A percentile compares a stretch with the other conserved stretches of the same genome.
These are phyloP conservation scores for Hoplias malabaricus DNA, from an alignment of 2,113 vertebrate species.

Conservation along the genomic window DNA sequence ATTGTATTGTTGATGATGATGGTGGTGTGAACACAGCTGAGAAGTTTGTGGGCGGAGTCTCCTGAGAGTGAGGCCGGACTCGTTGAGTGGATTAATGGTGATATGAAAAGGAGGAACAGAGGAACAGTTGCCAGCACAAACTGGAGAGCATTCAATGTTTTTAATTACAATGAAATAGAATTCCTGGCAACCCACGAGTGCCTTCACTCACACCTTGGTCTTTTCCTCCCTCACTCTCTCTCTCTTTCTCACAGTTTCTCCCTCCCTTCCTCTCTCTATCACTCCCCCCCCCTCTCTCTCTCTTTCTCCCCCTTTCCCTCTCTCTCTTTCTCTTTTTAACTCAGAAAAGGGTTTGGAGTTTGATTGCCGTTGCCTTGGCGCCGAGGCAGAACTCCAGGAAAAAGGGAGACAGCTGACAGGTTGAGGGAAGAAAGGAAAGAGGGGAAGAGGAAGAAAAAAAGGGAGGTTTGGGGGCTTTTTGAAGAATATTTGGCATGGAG, in stretches of 20 bases:
- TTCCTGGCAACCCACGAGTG: slow-evolving; percentile 31
- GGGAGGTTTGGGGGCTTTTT: neutral
- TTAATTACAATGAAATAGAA: slow-evolving; percentile 52
- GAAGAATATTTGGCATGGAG: slow-evolving; percentile 31
- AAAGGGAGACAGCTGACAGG: slow-evolving; percentile 25
- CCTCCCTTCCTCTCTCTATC: neutral
- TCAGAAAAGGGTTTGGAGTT: neutral
- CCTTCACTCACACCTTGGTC: slow-evolving; percentile 25
- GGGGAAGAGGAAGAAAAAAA: neutral
- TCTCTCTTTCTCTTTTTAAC: neutral
- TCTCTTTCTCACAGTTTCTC: neutral
- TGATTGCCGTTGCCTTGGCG: neutral
- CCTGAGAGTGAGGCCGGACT: slow-evolving; percentile 44
- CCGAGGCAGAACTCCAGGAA: neutral
- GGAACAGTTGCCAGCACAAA: slow-evolving; percentile 37
- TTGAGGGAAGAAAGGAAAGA: slow-evolving; percentile 1
- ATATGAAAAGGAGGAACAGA: slow-evolving; percentile 49
- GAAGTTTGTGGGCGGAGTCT: slow-evolving; percentile 26
- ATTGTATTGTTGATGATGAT: neutral
- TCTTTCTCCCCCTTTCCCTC: neutral
- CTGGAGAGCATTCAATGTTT: slow-evolving; percentile 48
- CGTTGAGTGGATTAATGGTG: slow-evolving; percentile 51
- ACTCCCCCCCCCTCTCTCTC: neutral
- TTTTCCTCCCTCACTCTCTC: neutral
- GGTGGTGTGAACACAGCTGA: neutral